These are phyloP conservation scores for Pollimyrus isidori DNA, from an alignment of 2,113 vertebrate genomes.

Conservation along the genomic window DNA sequence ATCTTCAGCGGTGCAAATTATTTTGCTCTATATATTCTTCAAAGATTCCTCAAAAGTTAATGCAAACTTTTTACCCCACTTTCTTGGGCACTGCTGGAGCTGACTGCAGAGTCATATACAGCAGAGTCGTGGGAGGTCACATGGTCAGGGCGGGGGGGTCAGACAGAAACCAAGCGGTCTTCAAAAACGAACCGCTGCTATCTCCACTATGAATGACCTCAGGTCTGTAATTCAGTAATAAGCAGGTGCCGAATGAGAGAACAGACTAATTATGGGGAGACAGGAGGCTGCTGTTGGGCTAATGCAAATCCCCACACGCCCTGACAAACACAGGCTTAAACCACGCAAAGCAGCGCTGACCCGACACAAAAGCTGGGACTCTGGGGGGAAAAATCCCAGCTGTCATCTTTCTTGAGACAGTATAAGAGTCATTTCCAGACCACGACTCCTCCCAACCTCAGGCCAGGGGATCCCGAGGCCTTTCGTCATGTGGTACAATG, in stretches of 20 bases:
- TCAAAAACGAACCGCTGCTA: too few relatives aligned
- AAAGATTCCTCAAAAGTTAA: too few relatives aligned
- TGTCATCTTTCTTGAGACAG: neutral
- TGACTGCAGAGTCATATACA: too few relatives aligned
- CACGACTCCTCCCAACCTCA: neutral
- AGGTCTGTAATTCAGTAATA: too few relatives aligned
- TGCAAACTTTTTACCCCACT: too few relatives aligned
- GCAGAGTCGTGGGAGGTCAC: neutral
- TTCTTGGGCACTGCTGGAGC: too few relatives aligned
- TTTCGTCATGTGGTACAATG: neutral
- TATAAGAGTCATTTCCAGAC: neutral
- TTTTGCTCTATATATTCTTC: too few relatives aligned
- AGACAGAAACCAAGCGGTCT: too few relatives aligned
- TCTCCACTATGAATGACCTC: too few relatives aligned
- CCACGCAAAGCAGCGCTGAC: neutral
- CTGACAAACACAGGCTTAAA: neutral
- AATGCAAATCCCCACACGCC: neutral
- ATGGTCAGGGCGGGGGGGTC: neutral
- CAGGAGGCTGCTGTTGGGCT: neutral
- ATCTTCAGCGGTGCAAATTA: too few relatives aligned
- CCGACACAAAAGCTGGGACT: neutral
- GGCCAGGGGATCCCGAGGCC: neutral
- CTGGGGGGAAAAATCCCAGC: neutral
- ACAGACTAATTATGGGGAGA: neutral
- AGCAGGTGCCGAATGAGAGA: too few relatives aligned